These are phyloP conservation scores for Thymelicus lineola DNA, from an alignment of 2,888 invertebrate genomes.

Conservation along the genomic window DNA sequence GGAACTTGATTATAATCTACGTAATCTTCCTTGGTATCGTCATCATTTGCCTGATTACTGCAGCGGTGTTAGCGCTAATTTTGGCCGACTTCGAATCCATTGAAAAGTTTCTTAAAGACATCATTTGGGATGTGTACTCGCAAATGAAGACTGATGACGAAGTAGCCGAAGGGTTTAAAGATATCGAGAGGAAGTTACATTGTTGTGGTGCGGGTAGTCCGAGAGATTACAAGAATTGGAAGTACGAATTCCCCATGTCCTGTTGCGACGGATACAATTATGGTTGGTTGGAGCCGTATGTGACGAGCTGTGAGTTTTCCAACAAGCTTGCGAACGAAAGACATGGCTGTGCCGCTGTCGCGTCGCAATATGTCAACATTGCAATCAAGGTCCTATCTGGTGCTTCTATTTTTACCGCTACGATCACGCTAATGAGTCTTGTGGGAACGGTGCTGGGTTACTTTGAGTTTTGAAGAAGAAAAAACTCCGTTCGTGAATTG, in stretches of 20 bases:
- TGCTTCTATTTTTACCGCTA: conserved; percentile 60
- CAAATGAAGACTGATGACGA: conserved; percentile 62
- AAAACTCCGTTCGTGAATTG: conserved; percentile 57
- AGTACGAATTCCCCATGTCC: conserved; percentile 67
- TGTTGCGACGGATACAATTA: conserved; percentile 77
- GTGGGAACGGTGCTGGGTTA: conserved; percentile 55
- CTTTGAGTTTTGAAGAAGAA: conserved; percentile 57
- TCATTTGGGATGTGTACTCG: conserved; percentile 73
- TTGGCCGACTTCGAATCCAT: conserved; percentile 68
- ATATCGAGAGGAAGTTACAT: conserved; percentile 68
- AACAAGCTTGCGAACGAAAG: conserved; percentile 76
- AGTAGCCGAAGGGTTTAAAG: conserved; percentile 59
- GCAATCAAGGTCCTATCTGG: conserved; percentile 65
- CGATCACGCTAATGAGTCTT: conserved; percentile 62
- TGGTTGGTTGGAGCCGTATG: conserved; percentile 65
- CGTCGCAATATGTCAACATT: conserved; percentile 67
- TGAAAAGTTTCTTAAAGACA: conserved; percentile 70
- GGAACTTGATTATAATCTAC: conserved; percentile 59
- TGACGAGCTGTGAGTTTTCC: conserved; percentile 71
- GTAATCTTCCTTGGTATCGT: conserved; percentile 58
- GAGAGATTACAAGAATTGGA: conserved; percentile 72
- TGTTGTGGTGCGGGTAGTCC: conserved; percentile 76
- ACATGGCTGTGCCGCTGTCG: conserved; percentile 71
- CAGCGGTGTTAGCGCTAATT: conserved; percentile 63
- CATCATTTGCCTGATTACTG: conserved; percentile 55